Conservation (phyloP, 2,888 invertebrate genomes). For the Teleiodes luculella region DNA sequence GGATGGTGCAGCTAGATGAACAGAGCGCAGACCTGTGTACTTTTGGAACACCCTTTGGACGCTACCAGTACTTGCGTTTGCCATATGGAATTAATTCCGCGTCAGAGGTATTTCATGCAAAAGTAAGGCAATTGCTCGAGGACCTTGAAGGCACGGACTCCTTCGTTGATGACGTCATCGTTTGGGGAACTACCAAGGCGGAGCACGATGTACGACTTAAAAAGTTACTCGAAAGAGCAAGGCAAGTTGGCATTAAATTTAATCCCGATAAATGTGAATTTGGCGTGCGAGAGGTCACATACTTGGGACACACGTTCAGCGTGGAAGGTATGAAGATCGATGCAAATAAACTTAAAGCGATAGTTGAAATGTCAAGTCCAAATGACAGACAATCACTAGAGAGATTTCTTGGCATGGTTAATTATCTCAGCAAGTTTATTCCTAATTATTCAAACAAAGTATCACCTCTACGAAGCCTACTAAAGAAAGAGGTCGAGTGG, state of each 20-base stretch:
- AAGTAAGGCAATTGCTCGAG: slow-evolving; percentile 17
- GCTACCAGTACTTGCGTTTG: slow-evolving; percentile 17
- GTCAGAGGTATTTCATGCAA: slow-evolving; percentile 22
- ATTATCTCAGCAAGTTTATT: slow-evolving; percentile 30
- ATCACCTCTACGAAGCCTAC: slow-evolving; percentile 5
- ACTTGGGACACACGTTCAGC: slow-evolving; percentile 9
- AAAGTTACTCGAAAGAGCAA: slow-evolving; percentile 17
- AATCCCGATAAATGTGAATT: slow-evolving; percentile 21
- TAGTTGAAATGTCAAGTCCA: slow-evolving; percentile 23
- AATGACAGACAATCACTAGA: slow-evolving; percentile 21
- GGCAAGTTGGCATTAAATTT: slow-evolving; percentile 21
- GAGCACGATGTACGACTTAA: slow-evolving; percentile 20
- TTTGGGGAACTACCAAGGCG: slow-evolving; percentile 15
- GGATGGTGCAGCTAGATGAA: slow-evolving; percentile 21
- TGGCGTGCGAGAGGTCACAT: slow-evolving; percentile 15
- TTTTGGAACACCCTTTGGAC: slow-evolving; percentile 20
- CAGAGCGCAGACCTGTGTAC: slow-evolving; percentile 24
- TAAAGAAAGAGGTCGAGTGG: slow-evolving; percentile 26
- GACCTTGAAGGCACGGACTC: slow-evolving; percentile 15
- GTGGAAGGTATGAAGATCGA: slow-evolving; percentile 14
- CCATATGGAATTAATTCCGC: slow-evolving; percentile 20
- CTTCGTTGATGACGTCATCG: slow-evolving; percentile 20
- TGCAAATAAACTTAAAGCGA: slow-evolving; percentile 20
- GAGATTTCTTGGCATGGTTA: slow-evolving; percentile 27
- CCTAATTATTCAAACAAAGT: slow-evolving; percentile 25